Evolutionary conservation across 2,888 invertebrate species (phyloP), one percentile per base, ranked within the genome.

Genomic region (Epinotia brunnichana): DNA sequence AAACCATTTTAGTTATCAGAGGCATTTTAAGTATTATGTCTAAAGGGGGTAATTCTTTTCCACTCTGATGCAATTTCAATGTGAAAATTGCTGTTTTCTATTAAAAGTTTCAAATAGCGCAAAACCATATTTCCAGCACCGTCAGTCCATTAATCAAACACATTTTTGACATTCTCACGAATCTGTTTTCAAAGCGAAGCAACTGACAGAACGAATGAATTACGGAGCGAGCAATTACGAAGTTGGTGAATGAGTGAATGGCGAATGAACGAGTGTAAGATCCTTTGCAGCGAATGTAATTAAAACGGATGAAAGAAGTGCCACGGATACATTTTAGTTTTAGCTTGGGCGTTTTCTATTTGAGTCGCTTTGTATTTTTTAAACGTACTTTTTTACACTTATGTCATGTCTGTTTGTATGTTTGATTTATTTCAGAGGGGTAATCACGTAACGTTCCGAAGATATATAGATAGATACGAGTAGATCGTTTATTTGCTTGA

Each of bases 221-320:
- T 24, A 19, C 29, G 17, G 10, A n/a, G 19, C 24, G 29, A 57
- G 57, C 54, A 70, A 64, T 70, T 57, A 51, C 21, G 11, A 67
- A 67, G 67, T 48, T 48, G n/a, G 41, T 29, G 44, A 61, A 51
- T 17, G 63, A 51, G 35, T 39, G 70, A 70, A 48, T 35, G 70
- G 19, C 35, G 70, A 64, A 48, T 56, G 69, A 48, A 29, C 57
- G 56, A 53, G 3, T 54, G 62, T 29, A 63, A 39, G 63, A 57
- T 64, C 57, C 56, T 70, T 62, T 44, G 56, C 59, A 19, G 60
- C n/a, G 41, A 44, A 54, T 29, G 48, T 64, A 64, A 70, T 70
- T 70, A 70, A 70, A 70, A 70, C 15, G 13, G 35, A 15, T n/a
- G 57, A 64, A 51, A 63, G 29, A 1, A 24, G 17, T 62, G 48